Evolutionary conservation across 2,888 invertebrate species (phyloP).

Genomic region (Lapara coniferarum): DNA sequence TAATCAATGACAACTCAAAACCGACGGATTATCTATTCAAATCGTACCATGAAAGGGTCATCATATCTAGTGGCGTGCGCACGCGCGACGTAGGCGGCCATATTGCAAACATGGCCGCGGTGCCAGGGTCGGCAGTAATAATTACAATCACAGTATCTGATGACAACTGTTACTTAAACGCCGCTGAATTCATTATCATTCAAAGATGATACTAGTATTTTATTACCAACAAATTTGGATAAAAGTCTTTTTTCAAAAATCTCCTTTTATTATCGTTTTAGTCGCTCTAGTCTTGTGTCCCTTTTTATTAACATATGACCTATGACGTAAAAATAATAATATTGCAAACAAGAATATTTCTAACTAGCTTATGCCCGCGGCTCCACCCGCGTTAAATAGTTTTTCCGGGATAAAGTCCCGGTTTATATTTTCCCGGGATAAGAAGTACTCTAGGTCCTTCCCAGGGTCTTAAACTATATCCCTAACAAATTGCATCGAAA

Average conservation of each 20-base stretch:
- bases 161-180: conserved; percentile 50
- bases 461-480: too few relatives aligned
- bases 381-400: too few relatives aligned
- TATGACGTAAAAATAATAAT: too few relatives aligned
- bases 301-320: too few relatives aligned
- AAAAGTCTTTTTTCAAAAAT: background rate
- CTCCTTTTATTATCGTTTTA: too few relatives aligned
- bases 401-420: too few relatives aligned
- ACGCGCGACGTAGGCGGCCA: conserved; percentile 49
- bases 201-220: background rate
- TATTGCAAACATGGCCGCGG: conserved; percentile 53
- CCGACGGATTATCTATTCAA: background rate
- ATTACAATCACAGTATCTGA: conserved; percentile 51
- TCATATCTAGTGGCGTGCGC: conserved; percentile 35
- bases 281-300: background rate
- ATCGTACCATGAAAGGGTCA: conserved; percentile 11
- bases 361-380: too few relatives aligned
- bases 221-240: background rate
- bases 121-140: conserved; percentile 54
- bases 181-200: conserved; percentile 32
- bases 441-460: too few relatives aligned
- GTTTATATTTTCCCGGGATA: too few relatives aligned
- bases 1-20: background rate
- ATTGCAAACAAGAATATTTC: too few relatives aligned
- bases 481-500: too few relatives aligned